These are phyloP conservation scores for Gorsachius goisagi DNA, from an alignment of 2,113 vertebrate genomes.

Conservation along the genomic window DNA sequence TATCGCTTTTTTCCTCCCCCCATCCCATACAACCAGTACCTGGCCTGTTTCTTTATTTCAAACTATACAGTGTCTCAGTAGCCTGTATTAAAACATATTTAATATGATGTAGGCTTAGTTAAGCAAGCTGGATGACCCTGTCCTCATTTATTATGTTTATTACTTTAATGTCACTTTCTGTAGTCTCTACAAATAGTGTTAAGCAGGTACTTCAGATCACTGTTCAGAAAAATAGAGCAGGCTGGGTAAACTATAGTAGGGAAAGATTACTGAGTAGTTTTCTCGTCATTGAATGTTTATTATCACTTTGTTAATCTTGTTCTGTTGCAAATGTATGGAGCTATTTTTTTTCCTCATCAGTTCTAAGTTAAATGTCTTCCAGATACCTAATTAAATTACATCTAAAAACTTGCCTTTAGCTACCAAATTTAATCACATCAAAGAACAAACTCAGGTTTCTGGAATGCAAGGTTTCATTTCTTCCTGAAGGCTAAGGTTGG, in stretches of 20 bases:
- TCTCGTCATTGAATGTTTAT: neutral
- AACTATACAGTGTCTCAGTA: neutral
- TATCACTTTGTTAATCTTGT: neutral
- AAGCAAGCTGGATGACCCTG: neutral
- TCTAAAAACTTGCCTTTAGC: neutral
- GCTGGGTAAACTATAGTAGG: neutral
- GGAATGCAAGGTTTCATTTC: neutral
- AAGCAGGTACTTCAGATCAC: neutral
- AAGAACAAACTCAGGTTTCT: neutral
- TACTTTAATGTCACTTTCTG: neutral
- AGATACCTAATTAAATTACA: neutral
- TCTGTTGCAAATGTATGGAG: neutral
- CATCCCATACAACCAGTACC: neutral
- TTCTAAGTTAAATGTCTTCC: neutral
- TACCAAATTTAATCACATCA: neutral
- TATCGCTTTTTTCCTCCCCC: neutral
- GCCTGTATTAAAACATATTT: neutral
- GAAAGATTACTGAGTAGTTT: neutral
- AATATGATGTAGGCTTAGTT: neutral
- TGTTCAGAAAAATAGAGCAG: neutral
- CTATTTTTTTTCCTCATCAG: neutral
- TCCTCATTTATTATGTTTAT: neutral
- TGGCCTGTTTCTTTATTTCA: neutral
- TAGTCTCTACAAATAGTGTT: neutral
- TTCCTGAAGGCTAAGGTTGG: neutral